Percentiles rank a stretch among this genome's conserved stretches.
Evolutionary conservation across 1,140 invertebrate species (phyloP).

Genomic region (Apis florea): DNA sequence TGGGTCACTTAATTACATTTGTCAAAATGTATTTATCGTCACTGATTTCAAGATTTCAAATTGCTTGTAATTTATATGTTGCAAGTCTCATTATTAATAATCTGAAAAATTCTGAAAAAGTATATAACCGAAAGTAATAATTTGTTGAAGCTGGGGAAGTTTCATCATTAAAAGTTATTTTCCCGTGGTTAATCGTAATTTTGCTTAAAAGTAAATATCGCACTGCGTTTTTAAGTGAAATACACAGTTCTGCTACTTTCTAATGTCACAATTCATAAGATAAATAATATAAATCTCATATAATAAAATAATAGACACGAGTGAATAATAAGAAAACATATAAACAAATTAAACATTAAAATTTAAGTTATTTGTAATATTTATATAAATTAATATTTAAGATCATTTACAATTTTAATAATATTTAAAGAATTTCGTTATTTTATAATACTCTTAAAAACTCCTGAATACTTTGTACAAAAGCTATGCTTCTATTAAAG

Average conservation of each 20-base stretch:
- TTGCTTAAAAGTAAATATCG: neutral
- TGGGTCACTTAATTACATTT: neutral
- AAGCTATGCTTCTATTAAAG: no score
- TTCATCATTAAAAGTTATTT: constrained; percentile 45
- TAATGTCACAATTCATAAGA: neutral
- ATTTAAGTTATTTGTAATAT: no score
- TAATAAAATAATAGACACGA: neutral
- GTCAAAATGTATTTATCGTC: neutral
- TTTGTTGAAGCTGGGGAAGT: constrained; percentile 21
- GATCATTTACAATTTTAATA: no score
- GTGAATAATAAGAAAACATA: neutral
- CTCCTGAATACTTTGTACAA: no score
- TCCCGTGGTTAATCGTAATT: constrained; percentile 36
- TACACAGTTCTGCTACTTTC: neutral
- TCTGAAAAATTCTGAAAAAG: constrained; percentile 13
- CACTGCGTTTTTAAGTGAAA: neutral
- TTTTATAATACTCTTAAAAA: no score
- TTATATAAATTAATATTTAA: no score
- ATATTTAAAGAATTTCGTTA: no score
- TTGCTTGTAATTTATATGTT: neutral
- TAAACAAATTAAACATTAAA: no score
- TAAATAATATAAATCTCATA: neutral
- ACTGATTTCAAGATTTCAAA: neutral
- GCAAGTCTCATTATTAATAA: neutral
- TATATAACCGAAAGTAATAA: constrained; percentile 34